phyloP scores from a whole-genome alignment of 2,888 invertebrate species.

The Tipula unca region DNA sequence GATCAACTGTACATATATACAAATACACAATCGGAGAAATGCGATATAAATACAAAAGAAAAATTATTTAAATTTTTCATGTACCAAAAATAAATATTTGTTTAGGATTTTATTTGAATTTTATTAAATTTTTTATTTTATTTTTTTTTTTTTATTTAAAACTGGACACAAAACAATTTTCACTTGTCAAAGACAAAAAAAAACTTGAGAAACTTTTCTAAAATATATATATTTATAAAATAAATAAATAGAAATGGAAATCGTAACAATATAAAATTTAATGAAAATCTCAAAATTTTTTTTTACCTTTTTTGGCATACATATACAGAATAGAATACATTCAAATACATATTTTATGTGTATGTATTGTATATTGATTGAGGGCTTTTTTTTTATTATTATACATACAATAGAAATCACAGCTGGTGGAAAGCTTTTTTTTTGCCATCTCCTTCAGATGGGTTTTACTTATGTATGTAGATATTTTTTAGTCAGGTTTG shows the following conservation, averaged over 20 bases:
- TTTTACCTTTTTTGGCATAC: neutral
- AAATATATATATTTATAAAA: neutral
- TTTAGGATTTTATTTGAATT: neutral
- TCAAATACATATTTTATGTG: too few relatives aligned
- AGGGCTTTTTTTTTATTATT: neutral
- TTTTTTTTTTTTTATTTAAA: neutral
- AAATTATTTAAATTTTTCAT: neutral
- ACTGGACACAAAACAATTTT: neutral
- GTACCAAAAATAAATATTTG: neutral
- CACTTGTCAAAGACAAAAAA: neutral
- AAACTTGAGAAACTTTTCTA: neutral
- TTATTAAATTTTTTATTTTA: too few relatives aligned
- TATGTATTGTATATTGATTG: neutral
- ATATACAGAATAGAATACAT: neutral
- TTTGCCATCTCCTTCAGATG: neutral
- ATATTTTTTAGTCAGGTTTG: neutral
- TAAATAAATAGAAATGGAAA: neutral
- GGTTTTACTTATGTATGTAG: neutral
- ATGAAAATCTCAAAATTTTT: neutral
- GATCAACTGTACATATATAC: neutral
- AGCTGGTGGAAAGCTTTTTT: neutral
- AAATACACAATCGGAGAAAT: neutral
- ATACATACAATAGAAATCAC: neutral
- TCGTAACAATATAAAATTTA: neutral
- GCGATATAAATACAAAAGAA: neutral